phyloP scores from a whole-genome alignment of 2,888 invertebrate species.

The Acrobasis repandana region DNA sequence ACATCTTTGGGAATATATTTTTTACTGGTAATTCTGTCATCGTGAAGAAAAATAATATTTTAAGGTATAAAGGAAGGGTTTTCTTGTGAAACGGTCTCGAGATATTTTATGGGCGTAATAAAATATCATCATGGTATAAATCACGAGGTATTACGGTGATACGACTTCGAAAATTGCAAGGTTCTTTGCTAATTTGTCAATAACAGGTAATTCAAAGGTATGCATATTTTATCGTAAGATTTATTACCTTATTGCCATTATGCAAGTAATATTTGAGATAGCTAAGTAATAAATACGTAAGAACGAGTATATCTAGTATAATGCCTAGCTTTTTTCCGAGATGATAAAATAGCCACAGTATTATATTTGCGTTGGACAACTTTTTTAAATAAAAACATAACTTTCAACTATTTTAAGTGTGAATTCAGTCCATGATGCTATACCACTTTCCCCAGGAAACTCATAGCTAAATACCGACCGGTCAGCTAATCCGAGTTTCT shows the following conservation, averaged over 20 bases:
- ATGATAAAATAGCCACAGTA: too few species aligned
- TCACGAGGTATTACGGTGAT: conserved; percentile 57
- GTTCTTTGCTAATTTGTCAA: conserved; percentile 24
- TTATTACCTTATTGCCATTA: background rate
- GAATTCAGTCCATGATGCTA: too few species aligned
- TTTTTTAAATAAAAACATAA: too few species aligned
- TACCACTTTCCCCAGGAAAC: too few species aligned
- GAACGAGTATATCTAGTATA: too few species aligned
- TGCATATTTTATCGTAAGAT: background rate
- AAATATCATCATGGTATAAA: conserved; percentile 69
- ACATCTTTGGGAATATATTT: conserved; percentile 39
- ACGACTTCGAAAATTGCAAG: conserved; percentile 53
- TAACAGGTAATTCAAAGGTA: background rate
- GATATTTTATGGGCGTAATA: conserved; percentile 69
- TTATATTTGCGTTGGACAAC: too few species aligned
- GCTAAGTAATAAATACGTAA: too few species aligned
- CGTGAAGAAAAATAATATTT: conserved; percentile 53
- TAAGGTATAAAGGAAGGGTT: conserved; percentile 55
- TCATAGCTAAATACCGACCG: too few species aligned
- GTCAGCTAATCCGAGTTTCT: too few species aligned
- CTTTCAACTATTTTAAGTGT: too few species aligned
- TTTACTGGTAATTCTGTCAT: conserved; percentile 54
- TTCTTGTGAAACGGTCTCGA: conserved; percentile 49
- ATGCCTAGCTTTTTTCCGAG: too few species aligned
- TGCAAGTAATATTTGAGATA: too few species aligned